A percentile compares a stretch with the other conserved stretches of the same genome.
Conservation (phyloP, 2,797 vertebrate species). For the Trachops cirrhosus region DNA sequence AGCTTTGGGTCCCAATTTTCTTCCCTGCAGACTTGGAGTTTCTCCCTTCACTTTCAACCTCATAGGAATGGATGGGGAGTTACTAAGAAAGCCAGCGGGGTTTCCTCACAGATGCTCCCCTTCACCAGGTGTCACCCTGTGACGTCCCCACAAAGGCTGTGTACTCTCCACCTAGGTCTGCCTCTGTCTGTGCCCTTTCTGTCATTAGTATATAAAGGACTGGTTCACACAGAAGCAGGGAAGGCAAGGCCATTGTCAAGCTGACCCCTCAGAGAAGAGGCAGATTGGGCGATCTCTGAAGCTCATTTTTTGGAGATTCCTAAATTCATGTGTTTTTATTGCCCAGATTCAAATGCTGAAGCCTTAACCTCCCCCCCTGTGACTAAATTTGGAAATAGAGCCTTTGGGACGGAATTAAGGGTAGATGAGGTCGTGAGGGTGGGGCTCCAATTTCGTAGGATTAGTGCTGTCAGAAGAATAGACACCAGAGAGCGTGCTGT, state of each 20-base stretch:
- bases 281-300: background rate
- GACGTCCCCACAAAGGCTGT: background rate
- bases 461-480: background rate
- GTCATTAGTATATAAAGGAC: background rate
- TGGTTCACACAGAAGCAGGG: background rate
- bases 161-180: background rate
- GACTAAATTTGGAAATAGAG: background rate
- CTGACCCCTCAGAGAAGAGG: background rate
- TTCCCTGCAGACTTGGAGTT: background rate
- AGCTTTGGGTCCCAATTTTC: background rate
- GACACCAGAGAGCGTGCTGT: background rate
- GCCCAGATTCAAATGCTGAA: background rate
- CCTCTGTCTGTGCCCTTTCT: background rate
- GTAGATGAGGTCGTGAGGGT: background rate
- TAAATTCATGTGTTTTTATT: background rate
- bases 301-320: background rate
- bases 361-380: background rate
- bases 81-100: background rate
- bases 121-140: background rate
- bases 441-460: background rate
- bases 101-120: background rate
- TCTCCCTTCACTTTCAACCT: background rate
- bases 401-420: background rate
- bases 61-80: background rate
- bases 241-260: background rate